phyloP scores from a whole-genome alignment of 1,140 invertebrate genomes.

The Drosophila pseudoobscura region DNA sequence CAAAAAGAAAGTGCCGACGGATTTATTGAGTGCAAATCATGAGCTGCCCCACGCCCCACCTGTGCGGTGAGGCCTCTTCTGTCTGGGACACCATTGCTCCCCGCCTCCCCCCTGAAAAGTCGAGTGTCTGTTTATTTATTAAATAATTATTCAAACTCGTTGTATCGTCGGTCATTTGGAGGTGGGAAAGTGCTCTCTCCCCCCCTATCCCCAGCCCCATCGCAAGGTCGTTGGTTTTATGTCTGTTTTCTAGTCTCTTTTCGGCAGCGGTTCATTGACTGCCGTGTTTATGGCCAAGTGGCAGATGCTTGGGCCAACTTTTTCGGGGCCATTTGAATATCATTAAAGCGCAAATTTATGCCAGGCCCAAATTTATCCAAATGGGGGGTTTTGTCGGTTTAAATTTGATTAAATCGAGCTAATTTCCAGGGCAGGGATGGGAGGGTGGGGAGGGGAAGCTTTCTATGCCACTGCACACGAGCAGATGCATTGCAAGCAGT shows the following conservation, averaged over 20 bases:
- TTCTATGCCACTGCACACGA: constrained; percentile 44
- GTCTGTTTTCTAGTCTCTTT: constrained; percentile 35
- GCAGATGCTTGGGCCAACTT: constrained; percentile 48
- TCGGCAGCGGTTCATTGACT: constrained; percentile 56
- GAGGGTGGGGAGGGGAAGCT: constrained; percentile 18
- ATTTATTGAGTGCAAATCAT: constrained; percentile 78
- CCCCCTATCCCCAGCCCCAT: too few species aligned
- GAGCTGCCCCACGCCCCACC: not conserved
- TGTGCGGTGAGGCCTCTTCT: not conserved
- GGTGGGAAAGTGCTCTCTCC: not conserved
- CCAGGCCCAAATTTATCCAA: constrained; percentile 37
- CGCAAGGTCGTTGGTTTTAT: constrained; percentile 64
- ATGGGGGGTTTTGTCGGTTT: not conserved
- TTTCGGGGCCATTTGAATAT: constrained; percentile 57
- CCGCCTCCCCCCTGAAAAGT: too few species aligned
- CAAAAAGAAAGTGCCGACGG: constrained; percentile 43
- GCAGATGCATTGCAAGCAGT: not conserved
- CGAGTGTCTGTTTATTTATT: constrained; percentile 66
- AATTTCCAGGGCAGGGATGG: constrained; percentile 16
- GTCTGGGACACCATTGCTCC: constrained; percentile 17
- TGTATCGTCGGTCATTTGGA: constrained; percentile 23
- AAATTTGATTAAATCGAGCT: constrained; percentile 42
- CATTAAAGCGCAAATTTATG: constrained; percentile 69
- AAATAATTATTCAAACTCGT: constrained; percentile 74
- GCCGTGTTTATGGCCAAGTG: constrained; percentile 24